Percentiles rank a stretch among this genome's conserved stretches.
Evolutionary conservation across 2,888 invertebrate species (phyloP).

Genomic region (Chironomus tentans): DNA sequence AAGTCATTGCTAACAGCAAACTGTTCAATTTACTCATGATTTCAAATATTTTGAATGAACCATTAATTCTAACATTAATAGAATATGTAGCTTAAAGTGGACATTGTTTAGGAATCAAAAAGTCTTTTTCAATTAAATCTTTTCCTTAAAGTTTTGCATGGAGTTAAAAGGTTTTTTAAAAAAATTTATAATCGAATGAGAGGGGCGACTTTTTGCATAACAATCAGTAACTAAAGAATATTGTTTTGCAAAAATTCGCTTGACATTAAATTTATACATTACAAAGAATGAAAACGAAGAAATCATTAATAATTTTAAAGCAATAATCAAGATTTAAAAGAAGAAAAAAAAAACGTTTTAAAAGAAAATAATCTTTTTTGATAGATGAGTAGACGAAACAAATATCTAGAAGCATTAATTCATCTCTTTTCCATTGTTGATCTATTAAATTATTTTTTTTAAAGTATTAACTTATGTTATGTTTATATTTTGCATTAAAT

Average conservation of each 20-base stretch:
- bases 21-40: background rate
- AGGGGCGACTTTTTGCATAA: no score
- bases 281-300: no score
- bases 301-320: no score
- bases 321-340: no score
- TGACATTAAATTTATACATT: no score
- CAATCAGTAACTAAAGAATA: no score
- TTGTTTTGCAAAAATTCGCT: no score
- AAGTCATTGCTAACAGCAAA: constrained; percentile 26
- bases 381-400: no score
- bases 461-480: background rate
- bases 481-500: background rate
- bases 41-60: constrained; percentile 15
- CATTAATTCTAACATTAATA: background rate
- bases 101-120: background rate
- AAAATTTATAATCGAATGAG: background rate
- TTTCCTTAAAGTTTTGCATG: background rate
- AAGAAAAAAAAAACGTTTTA: no score
- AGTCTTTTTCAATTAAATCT: background rate
- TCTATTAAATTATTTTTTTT: no score
- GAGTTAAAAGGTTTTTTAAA: background rate
- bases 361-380: no score
- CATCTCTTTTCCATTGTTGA: background rate
- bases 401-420: no score
- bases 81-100: background rate